phyloP scores from a whole-genome alignment of 1,140 invertebrate species.

The Adelges cooleyi region DNA sequence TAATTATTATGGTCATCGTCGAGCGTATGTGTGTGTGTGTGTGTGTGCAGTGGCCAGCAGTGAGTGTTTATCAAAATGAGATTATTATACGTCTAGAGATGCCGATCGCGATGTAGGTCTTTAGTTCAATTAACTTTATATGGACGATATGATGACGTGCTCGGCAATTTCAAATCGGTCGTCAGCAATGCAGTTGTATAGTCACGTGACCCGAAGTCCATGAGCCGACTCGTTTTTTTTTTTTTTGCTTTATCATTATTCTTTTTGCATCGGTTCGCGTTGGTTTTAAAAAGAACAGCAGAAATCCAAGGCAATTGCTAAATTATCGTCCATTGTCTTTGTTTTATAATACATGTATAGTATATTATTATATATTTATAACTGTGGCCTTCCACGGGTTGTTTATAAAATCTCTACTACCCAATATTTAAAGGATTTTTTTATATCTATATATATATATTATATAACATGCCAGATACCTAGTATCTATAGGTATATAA shows the following conservation, averaged over 20 bases:
- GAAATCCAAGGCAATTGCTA: slow-evolving; percentile 25
- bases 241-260: slow-evolving; percentile 1
- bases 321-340: slow-evolving; percentile 26
- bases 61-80: slow-evolving; percentile 1
- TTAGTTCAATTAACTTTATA: slow-evolving; percentile 29
- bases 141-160: slow-evolving; percentile 26
- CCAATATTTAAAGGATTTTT: too few relatives aligned
- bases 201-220: slow-evolving; percentile 26
- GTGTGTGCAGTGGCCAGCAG: too few relatives aligned
- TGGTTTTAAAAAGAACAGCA: slow-evolving; percentile 11
- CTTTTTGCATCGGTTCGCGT: slow-evolving; percentile 8
- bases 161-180: slow-evolving; percentile 17
- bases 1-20: too few relatives aligned
- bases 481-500: too few relatives aligned
- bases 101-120: slow-evolving; percentile 21
- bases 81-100: slow-evolving; percentile 20
- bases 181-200: slow-evolving; percentile 25
- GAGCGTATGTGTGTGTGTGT: too few relatives aligned
- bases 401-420: too few relatives aligned
- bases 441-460: too few relatives aligned
- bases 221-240: slow-evolving; percentile 22
- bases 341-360: too few relatives aligned
- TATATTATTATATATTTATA: background rate
- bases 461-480: too few relatives aligned
- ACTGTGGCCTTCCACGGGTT: slow-evolving; percentile 4